Evolutionary conservation across 2,888 invertebrate genomes (phyloP).

Genomic region (Sussaba pulchella): DNA sequence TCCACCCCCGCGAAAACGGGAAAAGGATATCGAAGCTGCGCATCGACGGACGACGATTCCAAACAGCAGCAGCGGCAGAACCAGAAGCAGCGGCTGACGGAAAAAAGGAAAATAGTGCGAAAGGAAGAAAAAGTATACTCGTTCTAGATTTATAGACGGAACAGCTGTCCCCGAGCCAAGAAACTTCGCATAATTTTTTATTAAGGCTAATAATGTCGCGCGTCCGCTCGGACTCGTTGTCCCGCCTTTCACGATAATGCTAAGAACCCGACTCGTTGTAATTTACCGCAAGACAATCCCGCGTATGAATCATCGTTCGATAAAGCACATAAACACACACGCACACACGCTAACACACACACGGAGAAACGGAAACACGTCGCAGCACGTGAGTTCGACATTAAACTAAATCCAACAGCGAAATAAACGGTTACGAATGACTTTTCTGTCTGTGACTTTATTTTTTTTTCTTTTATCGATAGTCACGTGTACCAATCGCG

Average conservation of each 20-base stretch:
- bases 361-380: not conserved
- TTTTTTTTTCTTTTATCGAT: conserved; percentile 15
- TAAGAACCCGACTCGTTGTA: conserved; percentile 12
- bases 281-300: conserved; percentile 10
- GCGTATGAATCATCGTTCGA: conserved; percentile 42
- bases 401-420: not conserved
- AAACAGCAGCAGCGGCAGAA: conserved; percentile 12
- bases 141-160: conserved; percentile 53
- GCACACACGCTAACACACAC: conserved; percentile 7
- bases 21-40: conserved; percentile 29
- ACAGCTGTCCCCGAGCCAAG: conserved; percentile 53
- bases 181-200: conserved; percentile 59
- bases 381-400: not conserved
- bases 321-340: not conserved
- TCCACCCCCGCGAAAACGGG: not conserved
- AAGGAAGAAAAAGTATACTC: conserved; percentile 20
- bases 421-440: conserved; percentile 2
- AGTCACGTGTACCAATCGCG: conserved; percentile 30
- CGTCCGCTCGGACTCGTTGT: conserved; percentile 21
- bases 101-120: not conserved
- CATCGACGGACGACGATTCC: conserved; percentile 6
- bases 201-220: conserved; percentile 49
- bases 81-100: not conserved
- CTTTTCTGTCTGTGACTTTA: conserved; percentile 1
- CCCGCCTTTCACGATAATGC: conserved; percentile 13